Percentiles rank a stretch among this genome's conserved stretches.
Evolutionary conservation across 2,888 invertebrate genomes (phyloP).

Genomic region (Oxyteleia sp.): DNA sequence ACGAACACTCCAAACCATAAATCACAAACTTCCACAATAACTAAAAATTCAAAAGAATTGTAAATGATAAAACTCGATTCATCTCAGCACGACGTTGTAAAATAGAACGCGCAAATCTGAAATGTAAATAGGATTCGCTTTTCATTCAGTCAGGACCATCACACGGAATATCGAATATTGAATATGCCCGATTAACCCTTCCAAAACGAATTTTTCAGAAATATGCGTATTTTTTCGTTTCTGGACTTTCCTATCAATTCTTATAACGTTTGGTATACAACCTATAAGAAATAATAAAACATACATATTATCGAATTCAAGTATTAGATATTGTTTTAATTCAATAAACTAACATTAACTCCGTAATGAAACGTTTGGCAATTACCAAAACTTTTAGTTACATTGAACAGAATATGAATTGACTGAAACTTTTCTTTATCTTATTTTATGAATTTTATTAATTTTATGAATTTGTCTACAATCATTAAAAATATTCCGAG

Average conservation of each 20-base stretch:
- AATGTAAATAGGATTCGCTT: slow-evolving; percentile 74
- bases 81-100: neutral
- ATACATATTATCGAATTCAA: too few relatives aligned
- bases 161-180: slow-evolving; percentile 66
- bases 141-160: slow-evolving; percentile 66
- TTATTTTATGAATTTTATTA: too few relatives aligned
- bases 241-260: slow-evolving; percentile 8
- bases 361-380: too few relatives aligned
- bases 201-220: slow-evolving; percentile 53
- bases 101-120: slow-evolving; percentile 65
- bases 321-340: too few relatives aligned
- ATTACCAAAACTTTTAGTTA: too few relatives aligned
- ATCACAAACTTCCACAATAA: slow-evolving; percentile 36
- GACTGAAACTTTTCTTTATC: too few relatives aligned
- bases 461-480: too few relatives aligned
- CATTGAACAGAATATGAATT: too few relatives aligned
- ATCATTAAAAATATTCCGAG: neutral
- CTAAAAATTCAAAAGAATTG: slow-evolving; percentile 28
- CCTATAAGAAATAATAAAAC: too few relatives aligned
- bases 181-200: slow-evolving; percentile 72
- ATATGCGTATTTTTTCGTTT: slow-evolving; percentile 20
- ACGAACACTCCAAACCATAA: slow-evolving; percentile 56
- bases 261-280: neutral
- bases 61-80: slow-evolving; percentile 36
- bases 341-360: too few relatives aligned